Evolutionary conservation across 2,797 vertebrate species (phyloP).

Genomic region (Hydrolagus colliei): DNA sequence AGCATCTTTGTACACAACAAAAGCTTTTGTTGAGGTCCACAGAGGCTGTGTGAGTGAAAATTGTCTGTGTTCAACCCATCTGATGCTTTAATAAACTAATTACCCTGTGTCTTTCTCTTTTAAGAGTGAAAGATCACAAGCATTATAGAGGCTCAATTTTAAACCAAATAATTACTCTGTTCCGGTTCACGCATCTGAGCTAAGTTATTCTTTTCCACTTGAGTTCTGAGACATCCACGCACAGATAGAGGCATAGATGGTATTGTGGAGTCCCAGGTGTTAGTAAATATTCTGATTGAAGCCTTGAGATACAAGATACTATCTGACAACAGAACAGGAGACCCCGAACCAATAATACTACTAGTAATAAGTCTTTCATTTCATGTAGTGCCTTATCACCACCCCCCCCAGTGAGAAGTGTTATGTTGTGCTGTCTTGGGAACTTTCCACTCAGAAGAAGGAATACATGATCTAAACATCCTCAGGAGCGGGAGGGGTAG

Average conservation of each 20-base stretch:
- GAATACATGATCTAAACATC: too few relatives aligned
- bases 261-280: background rate
- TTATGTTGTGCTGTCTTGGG: too few relatives aligned
- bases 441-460: too few relatives aligned
- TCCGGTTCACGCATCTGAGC: background rate
- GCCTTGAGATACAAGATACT: too few relatives aligned
- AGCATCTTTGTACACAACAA: background rate
- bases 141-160: conserved; percentile 13
- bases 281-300: background rate
- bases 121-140: conserved; percentile 9
- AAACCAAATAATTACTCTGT: conserved; percentile 13
- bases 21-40: background rate
- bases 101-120: background rate
- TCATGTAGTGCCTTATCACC: too few relatives aligned
- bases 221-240: background rate
- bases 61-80: conserved; percentile 4
- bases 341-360: too few relatives aligned
- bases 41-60: background rate
- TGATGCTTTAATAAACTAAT: conserved; percentile 8
- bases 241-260: background rate
- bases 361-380: too few relatives aligned
- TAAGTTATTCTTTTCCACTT: background rate
- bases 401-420: too few relatives aligned
- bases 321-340: too few relatives aligned
- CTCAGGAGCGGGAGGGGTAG: too few relatives aligned